Base-by-base conservation (phyloP, 1,140 invertebrate species). In the Chelonus insularis region DNA sequence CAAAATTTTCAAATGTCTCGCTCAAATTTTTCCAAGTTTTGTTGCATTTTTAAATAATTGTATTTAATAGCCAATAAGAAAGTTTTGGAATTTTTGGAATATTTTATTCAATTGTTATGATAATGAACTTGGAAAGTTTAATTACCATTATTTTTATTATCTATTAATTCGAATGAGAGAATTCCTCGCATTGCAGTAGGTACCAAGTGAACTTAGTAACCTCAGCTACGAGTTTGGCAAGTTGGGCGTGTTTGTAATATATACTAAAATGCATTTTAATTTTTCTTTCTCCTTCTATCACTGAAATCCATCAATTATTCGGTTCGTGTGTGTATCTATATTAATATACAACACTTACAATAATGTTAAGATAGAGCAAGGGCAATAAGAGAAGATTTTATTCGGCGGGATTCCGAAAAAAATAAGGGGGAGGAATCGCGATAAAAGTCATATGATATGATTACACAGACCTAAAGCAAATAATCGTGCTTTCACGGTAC, bases 81-180 rank as follows among this genome's bases (percentile, higher is more conserved):
- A n/a, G n/a, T n/a, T n/a, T n/a, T n/a, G n/a, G n/a, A n/a, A n/a
- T n/a, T n/a, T n/a, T n/a, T n/a, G n/a, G 16, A 20, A 14, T n/a
- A 6, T 29, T 56, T 41, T 25, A 39, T 56, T 43, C 36, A 20
- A 41, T 41, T n/a, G n/a, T n/a, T n/a, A n/a, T n/a, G n/a, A n/a
- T n/a, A n/a, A n/a, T n/a, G n/a, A n/a, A n/a, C n/a, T n/a, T n/a
- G n/a, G n/a, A n/a, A n/a, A n/a, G n/a, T 37, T 12, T 50, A 6
- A 45, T 47, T 52, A 63, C 29, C 12, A 56, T 39, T 60, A 25
- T 51, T 45, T 61, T 5, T 57, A 68, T 71, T 68, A 67, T 62
- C 71, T 59, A 4, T 75, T 76, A 81, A 81, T 81, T 81, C 78
- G 79, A 72, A 75, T 78, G 67, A 76, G 78, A 81, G 78, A 80